These are phyloP conservation scores for Redunca redunca DNA, from an alignment of 2,113 vertebrate genomes.

Conservation along the genomic window DNA sequence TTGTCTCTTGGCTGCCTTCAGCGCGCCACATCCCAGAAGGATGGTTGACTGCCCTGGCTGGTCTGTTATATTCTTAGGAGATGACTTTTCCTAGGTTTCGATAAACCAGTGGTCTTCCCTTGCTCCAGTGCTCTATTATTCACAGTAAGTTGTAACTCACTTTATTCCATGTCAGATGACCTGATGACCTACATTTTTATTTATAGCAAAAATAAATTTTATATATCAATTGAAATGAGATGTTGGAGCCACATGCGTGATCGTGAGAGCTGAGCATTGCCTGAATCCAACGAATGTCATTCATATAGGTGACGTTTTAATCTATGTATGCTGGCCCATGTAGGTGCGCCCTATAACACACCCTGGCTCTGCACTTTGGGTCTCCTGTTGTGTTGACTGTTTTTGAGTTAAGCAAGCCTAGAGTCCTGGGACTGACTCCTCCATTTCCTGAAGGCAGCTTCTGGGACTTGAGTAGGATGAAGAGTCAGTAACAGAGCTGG, in stretches of 20 bases:
- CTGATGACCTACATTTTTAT: not conserved
- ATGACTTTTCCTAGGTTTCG: not conserved
- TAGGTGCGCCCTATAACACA: not conserved
- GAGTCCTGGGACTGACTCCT: not conserved
- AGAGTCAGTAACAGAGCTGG: not conserved
- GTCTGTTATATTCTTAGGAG: not conserved
- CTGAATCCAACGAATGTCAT: not conserved
- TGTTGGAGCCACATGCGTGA: not conserved
- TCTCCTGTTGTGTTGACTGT: not conserved
- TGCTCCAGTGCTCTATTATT: not conserved
- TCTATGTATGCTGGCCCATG: not conserved
- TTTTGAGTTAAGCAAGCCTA: not conserved
- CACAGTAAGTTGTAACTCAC: not conserved
- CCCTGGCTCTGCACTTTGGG: too few species aligned
- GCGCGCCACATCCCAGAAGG: not conserved
- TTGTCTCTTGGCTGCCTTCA: not conserved
- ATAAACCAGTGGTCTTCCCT: not conserved
- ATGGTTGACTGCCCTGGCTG: not conserved
- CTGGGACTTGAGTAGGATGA: not conserved
- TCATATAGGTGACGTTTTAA: not conserved
- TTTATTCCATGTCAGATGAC: not conserved
- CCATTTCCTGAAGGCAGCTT: not conserved
- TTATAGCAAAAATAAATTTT: constrained; percentile 4
- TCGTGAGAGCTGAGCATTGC: not conserved
- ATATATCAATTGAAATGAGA: not conserved